Base-by-base conservation (phyloP, 2,888 invertebrate species). In the Epinotia nisella region DNA sequence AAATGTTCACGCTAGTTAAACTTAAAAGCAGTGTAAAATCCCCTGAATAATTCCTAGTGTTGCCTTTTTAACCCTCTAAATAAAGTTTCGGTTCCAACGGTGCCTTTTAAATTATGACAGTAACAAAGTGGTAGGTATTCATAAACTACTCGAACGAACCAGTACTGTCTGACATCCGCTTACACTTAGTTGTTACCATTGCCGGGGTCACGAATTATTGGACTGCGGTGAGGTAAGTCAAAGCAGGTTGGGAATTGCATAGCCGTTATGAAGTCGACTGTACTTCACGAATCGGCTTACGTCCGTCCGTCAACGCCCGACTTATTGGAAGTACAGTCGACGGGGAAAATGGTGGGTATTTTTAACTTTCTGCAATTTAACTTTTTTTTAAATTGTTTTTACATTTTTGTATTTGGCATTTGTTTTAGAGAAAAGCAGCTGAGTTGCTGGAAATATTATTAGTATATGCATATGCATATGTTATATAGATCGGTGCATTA, bases 41-140 rank as follows among this genome's bases (percentile, higher is more conserved):
- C 19, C 53, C 11, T 55, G 19, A 19, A 60, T 60, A 60, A 66
- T 71, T 24, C 41, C 45, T 55, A 59, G 51, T 65, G 51, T 59
- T 71, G 61, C 35, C 60, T 66, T 60, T 66, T 67, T 45, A 55
- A 55, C 67, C 71, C 49, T 67, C 60, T 67, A 67, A 71, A 71
- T 71, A 66, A 72, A 61, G 67, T 72, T 67, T 55, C 67, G 19
- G 15, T 66, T 35, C 45, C 55, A 9, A 9, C 62, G 24, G 19
- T 45, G 24, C 65, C 71, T 71, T 65, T 67, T 67, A 61, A 49
- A 56, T 67, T 59, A 60, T 67, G 60, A 64, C 45, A 19, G 49
- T 19, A 67, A 60, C 53, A 45, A 49, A 61, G 59, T 53, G 61
- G 15, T 45, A 15, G 45, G 45, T 45, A 45, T 45, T 45, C 15